Base-by-base conservation (phyloP, 2,113 vertebrate species). In the Tiliqua scincoides region DNA sequence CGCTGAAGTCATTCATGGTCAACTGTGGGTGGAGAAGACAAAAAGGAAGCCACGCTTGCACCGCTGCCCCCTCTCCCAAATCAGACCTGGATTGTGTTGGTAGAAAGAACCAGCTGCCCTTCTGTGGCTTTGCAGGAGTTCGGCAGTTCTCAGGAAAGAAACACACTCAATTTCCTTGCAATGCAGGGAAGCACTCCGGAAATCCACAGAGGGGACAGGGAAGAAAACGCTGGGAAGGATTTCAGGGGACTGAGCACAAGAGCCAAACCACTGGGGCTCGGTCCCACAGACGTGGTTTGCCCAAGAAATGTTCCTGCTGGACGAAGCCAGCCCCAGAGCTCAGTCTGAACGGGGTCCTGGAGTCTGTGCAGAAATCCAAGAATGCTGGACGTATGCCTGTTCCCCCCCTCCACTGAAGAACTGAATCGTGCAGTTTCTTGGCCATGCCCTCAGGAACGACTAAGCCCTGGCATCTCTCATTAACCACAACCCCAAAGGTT, bases 1-100 rank as follows among this genome's bases (percentile, higher is more conserved):
- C 99, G 83, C 99, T 99, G 96, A 99, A 99, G 95, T 99, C 99
- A 76, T 99, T 99, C 99, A 99, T 99, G 76, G 98, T 99, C 95
- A 99, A 94, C 99, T 99, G 96, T 2, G 85, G 90, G 85, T 14
- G 52, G 32, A 81, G 85, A 86, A 71, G 37, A 63, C 43, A 48
- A 74, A 68, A 9, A n/a, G 3, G 62, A 79, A 40, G 1, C 6
- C 65, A 86, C n/a, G 61, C 30, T 86, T 84, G 75, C 40, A 61
- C 87, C 2, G 9, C 35, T 17, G 32, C 67, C 76, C 59, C 54
- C 65, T 54, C 25, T 2, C 17, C 27, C 43, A 30, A 52, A 75
- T 72, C 1, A 17, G 27, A 20, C 5, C 15, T 11, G 32, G 35
- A 5, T 43, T 11, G 3, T 30, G 2, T 17, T 4, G 20, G 63